Evolutionary conservation across 2,888 invertebrate species (phyloP), one percentile per base, ranked within the genome.

Genomic region (Stomorhina lunata): DNA sequence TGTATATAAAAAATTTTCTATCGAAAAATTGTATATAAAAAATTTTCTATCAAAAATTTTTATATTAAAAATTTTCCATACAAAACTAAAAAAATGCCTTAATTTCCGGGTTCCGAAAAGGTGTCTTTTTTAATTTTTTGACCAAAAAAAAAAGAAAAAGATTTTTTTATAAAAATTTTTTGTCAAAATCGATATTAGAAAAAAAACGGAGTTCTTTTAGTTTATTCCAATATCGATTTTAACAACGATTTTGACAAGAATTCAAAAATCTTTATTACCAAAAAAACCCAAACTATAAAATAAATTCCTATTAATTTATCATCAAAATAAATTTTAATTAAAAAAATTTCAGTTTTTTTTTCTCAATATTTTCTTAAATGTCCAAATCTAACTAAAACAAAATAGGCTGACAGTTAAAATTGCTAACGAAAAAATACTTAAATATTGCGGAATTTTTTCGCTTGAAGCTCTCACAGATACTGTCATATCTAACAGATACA

Each of bases 371-470:
- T 71, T 48, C 17, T 32, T 7, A 59, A 43, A 77, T 66, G 53
- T 57, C 59, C 72, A 77, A 68, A 50, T 55, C 61, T 37, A 69
- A 69, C 66, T n/a, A n/a, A 79, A 25, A 69, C 65, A 75, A 59
- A 78, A 75, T 78, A 78, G 69, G 78, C 78, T 75, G 73, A 69
- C 73, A 78, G 63, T 73, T 75, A 53, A 75, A 81, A 81, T 69
- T 55, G 37, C 53, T 50, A 66, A 75, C 40, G 65, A 72, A 71
- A 69, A 76, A 57, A 43, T 50, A 9, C 25, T 9, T 45, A 43
- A 32, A 63, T 34, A 63, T 66, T 73, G 65, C 48, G 61, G 76
- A 80, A 73, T 68, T 50, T 68, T 57, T 59, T 55, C 37, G 25
- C 57, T 66, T 29, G 20, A 68, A 57, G n/a, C 71, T 78, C 55